Evolutionary conservation across 2,888 invertebrate species (phyloP).

Genomic region (Cephonodes hylas): DNA sequence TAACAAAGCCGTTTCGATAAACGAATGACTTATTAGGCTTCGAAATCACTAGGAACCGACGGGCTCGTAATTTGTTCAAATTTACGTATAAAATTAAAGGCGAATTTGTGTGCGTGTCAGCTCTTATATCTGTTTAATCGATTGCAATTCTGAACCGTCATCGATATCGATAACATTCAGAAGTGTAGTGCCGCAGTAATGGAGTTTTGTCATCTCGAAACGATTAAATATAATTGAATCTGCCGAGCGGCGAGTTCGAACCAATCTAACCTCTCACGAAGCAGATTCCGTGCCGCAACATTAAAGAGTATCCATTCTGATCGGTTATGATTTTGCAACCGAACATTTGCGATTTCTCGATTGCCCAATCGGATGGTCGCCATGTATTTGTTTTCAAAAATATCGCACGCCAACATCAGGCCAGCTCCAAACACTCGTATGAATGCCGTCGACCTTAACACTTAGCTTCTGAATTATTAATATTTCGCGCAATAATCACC

Average conservation of each 20-base stretch:
- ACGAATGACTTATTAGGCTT: not conserved
- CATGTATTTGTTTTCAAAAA: conserved; percentile 28
- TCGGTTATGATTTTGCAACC: conserved; percentile 46
- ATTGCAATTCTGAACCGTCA: conserved; percentile 37
- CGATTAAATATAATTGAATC: conserved; percentile 67
- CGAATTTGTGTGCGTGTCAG: not conserved
- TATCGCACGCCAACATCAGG: conserved; percentile 25
- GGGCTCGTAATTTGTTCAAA: conserved; percentile 15
- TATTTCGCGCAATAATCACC: not conserved
- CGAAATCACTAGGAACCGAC: not conserved
- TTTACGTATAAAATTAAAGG: conserved; percentile 1
- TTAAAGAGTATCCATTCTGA: conserved; percentile 38
- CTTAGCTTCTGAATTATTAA: conserved; percentile 11
- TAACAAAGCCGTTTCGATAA: not conserved
- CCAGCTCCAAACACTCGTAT: conserved; percentile 22
- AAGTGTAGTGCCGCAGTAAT: conserved; percentile 34
- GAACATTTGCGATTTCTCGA: conserved; percentile 44
- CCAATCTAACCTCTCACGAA: conserved; percentile 64
- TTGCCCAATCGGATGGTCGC: conserved; percentile 36
- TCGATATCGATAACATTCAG: conserved; percentile 40
- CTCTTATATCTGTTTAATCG: conserved; percentile 24
- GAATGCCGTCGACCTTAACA: conserved; percentile 29
- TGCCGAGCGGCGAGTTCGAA: conserved; percentile 49
- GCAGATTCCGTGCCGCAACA: conserved; percentile 54
- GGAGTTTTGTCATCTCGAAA: conserved; percentile 58